Percentiles rank a stretch among this genome's conserved stretches.
Evolutionary conservation across 2,113 vertebrate species (phyloP).

Genomic region (Syngnathus scovelli): DNA sequence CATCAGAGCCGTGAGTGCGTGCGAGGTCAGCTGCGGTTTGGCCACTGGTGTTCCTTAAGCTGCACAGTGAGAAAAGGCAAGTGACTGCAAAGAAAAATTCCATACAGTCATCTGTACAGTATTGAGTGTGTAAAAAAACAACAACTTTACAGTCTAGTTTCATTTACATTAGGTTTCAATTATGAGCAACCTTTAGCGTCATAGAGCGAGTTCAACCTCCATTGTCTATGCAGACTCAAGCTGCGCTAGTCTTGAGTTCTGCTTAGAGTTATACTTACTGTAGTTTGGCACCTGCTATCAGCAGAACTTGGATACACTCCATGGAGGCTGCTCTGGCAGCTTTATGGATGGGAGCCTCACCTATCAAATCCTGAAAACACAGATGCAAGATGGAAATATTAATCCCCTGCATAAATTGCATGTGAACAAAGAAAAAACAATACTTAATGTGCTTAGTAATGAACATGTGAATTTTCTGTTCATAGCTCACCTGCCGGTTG

Average conservation of each 20-base stretch:
- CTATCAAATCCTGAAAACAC: slow-evolving; percentile 85
- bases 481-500: slow-evolving; percentile 81
- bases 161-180: no score
- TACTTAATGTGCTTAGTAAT: no score
- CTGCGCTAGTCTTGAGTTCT: neutral
- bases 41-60: slow-evolving; percentile 89
- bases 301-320: slow-evolving; percentile 87
- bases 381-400: neutral
- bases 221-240: neutral
- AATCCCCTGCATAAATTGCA: neutral
- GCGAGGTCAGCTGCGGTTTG: slow-evolving; percentile 96
- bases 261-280: slow-evolving; percentile 78
- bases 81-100: neutral
- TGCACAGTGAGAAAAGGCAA: slow-evolving; percentile 63
- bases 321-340: slow-evolving; percentile 91
- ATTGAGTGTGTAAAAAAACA: neutral
- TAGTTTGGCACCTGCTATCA: slow-evolving; percentile 84
- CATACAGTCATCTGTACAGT: neutral
- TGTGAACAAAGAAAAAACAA: no score
- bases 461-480: no score
- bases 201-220: neutral
- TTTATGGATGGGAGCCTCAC: slow-evolving; percentile 93
- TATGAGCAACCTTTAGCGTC: no score
- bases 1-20: slow-evolving; percentile 84
- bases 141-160: no score